phyloP scores from a whole-genome alignment of 1,140 invertebrate species.

The Euglossa dilemma region DNA sequence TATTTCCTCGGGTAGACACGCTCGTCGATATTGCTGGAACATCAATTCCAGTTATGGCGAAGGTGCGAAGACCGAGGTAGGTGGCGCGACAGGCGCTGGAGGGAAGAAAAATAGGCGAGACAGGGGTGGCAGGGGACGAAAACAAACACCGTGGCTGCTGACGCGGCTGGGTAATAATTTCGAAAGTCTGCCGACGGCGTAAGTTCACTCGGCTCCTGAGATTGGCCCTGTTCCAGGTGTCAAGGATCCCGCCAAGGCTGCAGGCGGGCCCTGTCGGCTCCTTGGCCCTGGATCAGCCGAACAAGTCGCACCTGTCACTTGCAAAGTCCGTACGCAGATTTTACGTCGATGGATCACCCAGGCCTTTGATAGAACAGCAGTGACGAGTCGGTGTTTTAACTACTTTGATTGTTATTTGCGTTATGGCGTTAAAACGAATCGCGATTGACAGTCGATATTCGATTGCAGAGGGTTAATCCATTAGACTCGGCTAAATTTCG shows the following conservation, averaged over 20 bases:
- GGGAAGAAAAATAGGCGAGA: conserved; percentile 38
- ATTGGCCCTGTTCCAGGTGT: conserved; percentile 80
- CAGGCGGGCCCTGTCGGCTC: conserved; percentile 71
- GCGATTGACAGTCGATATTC: no score
- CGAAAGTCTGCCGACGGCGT: conserved; percentile 78
- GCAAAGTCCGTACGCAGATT: conserved; percentile 56
- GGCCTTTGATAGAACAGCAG: no score
- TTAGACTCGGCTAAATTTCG: no score
- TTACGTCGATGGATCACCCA: conserved; percentile 5
- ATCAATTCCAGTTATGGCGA: conserved; percentile 11
- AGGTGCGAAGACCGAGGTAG: not conserved
- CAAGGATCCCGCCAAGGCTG: conserved; percentile 73
- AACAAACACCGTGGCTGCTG: conserved; percentile 79
- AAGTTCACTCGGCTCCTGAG: conserved; percentile 77
- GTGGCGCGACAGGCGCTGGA: not conserved
- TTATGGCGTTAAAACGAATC: no score
- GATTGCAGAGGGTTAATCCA: no score
- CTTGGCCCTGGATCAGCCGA: conserved; percentile 65
- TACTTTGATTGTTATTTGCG: no score
- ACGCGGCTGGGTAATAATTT: conserved; percentile 78
- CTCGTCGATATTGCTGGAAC: conserved; percentile 9
- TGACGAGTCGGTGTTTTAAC: no score
- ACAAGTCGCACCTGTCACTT: conserved; percentile 54
- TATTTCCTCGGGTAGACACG: not conserved
- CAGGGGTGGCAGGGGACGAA: conserved; percentile 66